A percentile compares a stretch with the other conserved stretches of the same genome.
Conservation (phyloP, 2,888 invertebrate genomes). For the Aelia acuminata region DNA sequence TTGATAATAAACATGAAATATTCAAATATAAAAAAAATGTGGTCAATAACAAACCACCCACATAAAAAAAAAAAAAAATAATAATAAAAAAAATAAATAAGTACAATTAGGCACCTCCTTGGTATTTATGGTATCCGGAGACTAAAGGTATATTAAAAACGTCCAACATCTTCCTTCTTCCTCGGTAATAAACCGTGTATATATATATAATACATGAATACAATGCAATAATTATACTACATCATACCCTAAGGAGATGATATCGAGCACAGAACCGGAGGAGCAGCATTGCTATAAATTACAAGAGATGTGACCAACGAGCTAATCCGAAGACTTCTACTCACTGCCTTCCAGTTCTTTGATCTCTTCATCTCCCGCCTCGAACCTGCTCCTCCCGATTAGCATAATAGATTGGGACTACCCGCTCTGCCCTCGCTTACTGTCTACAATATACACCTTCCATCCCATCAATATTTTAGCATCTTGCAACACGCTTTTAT, state of each 20-base stretch:
- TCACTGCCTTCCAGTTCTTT: neutral
- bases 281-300: neutral
- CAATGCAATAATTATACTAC: neutral
- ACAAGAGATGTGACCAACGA: neutral
- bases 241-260: no score
- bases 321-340: neutral
- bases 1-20: no score
- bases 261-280: neutral
- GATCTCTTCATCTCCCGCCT: slow-evolving; percentile 52
- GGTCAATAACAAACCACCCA: no score
- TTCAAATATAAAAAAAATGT: no score
- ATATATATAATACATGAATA: neutral
- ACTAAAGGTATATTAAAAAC: no score
- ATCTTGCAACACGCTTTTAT: neutral
- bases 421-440: no score
- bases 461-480: slow-evolving; percentile 12
- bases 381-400: neutral
- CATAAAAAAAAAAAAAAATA: no score
- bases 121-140: no score
- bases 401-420: slow-evolving; percentile 53
- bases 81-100: no score
- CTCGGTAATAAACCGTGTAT: neutral
- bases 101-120: no score
- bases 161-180: no score
- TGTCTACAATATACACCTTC: neutral